A percentile compares a stretch with the other conserved stretches of the same genome.
These are phyloP conservation scores for Globodera ellingtonae DNA, from an alignment of 1,140 invertebrate species.

Conservation along the genomic window DNA sequence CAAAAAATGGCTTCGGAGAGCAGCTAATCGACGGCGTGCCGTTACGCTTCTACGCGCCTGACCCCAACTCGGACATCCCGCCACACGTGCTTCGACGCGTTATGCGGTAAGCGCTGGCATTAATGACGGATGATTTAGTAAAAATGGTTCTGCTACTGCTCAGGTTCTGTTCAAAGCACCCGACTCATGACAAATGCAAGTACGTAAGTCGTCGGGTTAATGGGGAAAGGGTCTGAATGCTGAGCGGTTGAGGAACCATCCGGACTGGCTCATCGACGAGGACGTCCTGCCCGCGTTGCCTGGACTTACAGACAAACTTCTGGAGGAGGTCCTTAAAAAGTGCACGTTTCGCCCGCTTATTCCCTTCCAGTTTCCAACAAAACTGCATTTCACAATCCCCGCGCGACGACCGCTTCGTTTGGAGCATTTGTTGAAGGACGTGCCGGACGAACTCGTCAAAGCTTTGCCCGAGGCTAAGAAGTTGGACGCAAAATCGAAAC, in stretches of 20 bases:
- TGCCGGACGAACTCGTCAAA: neutral
- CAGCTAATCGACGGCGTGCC: no score
- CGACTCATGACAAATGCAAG: conserved; percentile 38
- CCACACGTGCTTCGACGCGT: no score
- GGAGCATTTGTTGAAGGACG: no score
- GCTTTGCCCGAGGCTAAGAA: neutral
- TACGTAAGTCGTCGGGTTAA: neutral
- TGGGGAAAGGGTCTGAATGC: no score
- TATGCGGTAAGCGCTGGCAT: neutral
- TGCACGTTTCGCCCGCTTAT: neutral
- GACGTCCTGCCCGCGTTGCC: neutral
- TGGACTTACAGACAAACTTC: neutral
- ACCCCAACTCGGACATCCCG: no score
- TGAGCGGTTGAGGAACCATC: neutral
- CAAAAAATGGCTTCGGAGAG: no score
- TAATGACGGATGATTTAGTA: neutral
- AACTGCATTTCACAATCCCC: no score
- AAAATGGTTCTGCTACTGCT: no score
- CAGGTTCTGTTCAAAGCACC: neutral
- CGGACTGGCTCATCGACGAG: conserved; percentile 8
- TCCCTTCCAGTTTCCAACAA: neutral
- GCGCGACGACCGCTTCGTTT: no score
- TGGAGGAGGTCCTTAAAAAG: neutral
- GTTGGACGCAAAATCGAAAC: neutral
- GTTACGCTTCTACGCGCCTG: no score